Base-by-base conservation (phyloP, 2,113 vertebrate genomes). In the Zeus faber region DNA sequence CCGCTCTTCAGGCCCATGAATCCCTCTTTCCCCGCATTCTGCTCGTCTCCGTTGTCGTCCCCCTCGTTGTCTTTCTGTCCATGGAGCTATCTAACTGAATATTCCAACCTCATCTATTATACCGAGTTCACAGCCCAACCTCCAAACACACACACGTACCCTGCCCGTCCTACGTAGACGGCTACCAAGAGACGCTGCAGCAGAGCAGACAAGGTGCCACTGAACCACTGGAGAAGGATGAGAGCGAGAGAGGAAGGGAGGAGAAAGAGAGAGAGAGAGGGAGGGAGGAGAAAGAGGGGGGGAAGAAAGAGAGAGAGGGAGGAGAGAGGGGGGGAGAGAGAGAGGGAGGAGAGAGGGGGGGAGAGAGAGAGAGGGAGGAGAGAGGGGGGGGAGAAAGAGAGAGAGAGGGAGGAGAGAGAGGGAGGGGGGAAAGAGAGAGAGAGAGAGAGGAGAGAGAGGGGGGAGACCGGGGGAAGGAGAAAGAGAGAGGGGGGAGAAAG, bases 391-490 rank as follows among this genome's bases (percentile, higher is more conserved):
- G 31, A 35, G 9, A 35, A 13, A 10, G 31, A 33, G 31, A 33
- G 31, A 33, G 31, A 33, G 2, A 33, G 31, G 13, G 2, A 33
- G n/a, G 9, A 33, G 31, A 3, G 31, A 33, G 9, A 9, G 22
- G 1, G 31, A 22, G n/a, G 37, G 22, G 23, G 50, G 43, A 33
- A 3, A 33, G 31, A 33, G 2, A 33, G 9, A 33, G 31, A 3
- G 31, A 33, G 9, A 9, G 22, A 2, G 31, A 22, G n/a, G 37
- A 26, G 23, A 54, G 43, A 26, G 54, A 45, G 57, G 16, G 43
- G 52, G 20, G 41, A 21, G 25, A 37, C 24, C n/a, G 6, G 35
- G 14, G 58, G 20, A 25, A 51, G 24, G 21, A 35, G 9, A 35
- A 3, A 35, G 31, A 10, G 6, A 35, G 31, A 35, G 49, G 26